Evolutionary conservation across 2,113 vertebrate species (phyloP).

Genomic region (Corythornis madagascariensis): DNA sequence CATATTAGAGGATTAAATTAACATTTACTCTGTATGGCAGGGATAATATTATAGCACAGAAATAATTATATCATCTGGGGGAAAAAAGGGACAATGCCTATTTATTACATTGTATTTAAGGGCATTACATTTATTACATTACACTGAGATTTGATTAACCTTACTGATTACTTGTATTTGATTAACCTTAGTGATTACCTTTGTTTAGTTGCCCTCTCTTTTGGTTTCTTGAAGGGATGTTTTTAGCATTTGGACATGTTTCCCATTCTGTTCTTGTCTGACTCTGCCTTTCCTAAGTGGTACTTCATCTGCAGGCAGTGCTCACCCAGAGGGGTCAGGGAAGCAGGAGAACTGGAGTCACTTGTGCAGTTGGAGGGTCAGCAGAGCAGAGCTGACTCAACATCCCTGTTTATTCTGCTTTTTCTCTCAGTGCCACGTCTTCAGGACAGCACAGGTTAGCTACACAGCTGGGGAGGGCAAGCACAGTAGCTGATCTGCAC

Average conservation of each 20-base stretch:
- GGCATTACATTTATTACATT: not conserved
- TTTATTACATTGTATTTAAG: not conserved
- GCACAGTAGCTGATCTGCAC: not conserved
- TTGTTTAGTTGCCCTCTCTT: not conserved
- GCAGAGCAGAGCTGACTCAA: not conserved
- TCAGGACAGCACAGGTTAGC: not conserved
- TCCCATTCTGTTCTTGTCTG: not conserved
- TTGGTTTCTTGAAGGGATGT: not conserved
- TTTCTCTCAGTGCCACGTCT: not conserved
- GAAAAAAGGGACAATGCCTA: not conserved
- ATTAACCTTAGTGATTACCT: not conserved
- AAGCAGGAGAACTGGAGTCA: too few species aligned
- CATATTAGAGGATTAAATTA: not conserved
- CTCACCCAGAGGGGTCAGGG: not conserved
- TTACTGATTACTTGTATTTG: not conserved
- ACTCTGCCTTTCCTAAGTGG: not conserved
- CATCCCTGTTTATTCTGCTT: not conserved
- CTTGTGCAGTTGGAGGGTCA: not conserved
- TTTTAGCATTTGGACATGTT: not conserved
- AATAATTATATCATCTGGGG: not conserved
- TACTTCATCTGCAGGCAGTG: not conserved
- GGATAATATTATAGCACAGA: not conserved
- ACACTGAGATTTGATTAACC: not conserved
- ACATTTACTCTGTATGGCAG: not conserved
- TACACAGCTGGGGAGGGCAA: not conserved